Evolutionary conservation across 23 tunicate species (phyloP).

Genomic region (Styela plicata): DNA sequence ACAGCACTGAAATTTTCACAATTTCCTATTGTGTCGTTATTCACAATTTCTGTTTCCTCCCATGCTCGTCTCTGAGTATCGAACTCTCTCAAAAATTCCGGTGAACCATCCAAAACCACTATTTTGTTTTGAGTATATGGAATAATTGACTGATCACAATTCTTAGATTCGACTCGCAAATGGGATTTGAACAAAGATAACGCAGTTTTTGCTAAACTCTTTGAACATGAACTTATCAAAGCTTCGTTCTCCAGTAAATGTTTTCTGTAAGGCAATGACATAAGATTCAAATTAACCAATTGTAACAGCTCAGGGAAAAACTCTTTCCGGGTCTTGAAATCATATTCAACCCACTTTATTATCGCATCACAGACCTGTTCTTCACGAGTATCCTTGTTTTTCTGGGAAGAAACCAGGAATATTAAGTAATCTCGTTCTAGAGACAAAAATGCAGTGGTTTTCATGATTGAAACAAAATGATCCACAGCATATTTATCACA

Average conservation of each 20-base stretch:
- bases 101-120: neutral
- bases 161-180: neutral
- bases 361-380: conserved; percentile 3
- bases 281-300: neutral
- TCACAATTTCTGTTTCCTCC: neutral
- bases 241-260: neutral
- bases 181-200: neutral
- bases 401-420: neutral
- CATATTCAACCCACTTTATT: conserved; percentile 5
- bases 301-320: conserved; percentile 6
- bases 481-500: neutral
- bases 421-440: neutral
- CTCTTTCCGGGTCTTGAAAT: neutral
- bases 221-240: neutral
- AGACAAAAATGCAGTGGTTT: neutral
- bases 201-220: neutral
- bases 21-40: neutral
- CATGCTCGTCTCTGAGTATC: neutral
- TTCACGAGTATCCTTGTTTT: neutral
- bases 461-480: neutral
- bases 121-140: neutral
- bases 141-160: neutral
- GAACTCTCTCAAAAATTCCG: neutral
- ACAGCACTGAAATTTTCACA: neutral
- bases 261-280: neutral